A percentile compares a stretch with the other conserved stretches of the same genome.
phyloP scores from a whole-genome alignment of 2,797 vertebrate genomes.

The Steatocranus sp. region DNA sequence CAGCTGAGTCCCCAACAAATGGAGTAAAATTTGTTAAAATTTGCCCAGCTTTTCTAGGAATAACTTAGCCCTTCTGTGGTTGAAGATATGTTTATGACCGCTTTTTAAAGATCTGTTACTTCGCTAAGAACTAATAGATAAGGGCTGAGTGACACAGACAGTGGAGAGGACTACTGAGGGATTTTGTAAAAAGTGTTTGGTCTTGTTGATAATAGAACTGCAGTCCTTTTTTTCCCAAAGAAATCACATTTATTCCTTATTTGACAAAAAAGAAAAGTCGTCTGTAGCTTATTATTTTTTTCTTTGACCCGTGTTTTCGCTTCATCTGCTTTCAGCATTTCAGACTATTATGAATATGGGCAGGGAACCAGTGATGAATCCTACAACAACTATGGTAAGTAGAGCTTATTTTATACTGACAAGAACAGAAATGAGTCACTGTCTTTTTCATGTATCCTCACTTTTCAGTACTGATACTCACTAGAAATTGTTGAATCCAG shows the following conservation, averaged over 20 bases:
- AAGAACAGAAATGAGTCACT: neutral
- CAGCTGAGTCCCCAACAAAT: neutral
- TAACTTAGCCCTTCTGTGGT: neutral
- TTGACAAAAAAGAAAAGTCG: neutral
- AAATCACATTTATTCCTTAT: neutral
- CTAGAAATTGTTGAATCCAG: neutral
- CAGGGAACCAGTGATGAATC: conserved; percentile 88
- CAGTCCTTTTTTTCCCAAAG: neutral
- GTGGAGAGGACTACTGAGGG: neutral
- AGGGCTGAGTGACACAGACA: neutral
- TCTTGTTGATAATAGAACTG: neutral
- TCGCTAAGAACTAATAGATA: neutral
- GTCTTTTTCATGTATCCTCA: neutral
- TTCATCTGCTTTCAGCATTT: conserved; percentile 77
- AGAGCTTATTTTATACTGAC: neutral
- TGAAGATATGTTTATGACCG: neutral
- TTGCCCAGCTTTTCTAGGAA: neutral
- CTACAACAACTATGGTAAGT: conserved; percentile 95
- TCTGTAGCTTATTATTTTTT: neutral
- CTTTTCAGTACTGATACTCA: neutral
- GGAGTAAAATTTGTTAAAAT: neutral
- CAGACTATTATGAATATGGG: conserved; percentile 95
- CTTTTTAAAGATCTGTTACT: neutral
- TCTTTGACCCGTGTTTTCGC: neutral
- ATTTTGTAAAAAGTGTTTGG: neutral